A percentile compares a stretch with the other conserved stretches of the same genome.
These are phyloP conservation scores for Sitta carolinensis DNA, from an alignment of 2,797 vertebrate species.

Conservation along the genomic window DNA sequence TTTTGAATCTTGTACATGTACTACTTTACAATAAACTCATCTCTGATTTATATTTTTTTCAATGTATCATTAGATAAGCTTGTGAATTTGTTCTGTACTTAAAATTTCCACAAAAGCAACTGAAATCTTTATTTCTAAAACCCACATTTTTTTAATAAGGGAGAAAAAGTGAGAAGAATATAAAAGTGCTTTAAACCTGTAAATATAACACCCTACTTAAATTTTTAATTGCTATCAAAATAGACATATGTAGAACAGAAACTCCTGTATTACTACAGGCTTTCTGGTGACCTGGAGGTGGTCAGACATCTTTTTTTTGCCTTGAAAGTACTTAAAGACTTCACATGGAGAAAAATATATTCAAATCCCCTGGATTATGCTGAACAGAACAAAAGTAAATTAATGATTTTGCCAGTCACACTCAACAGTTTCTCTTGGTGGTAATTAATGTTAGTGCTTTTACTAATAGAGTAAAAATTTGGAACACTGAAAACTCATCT, in stretches of 20 bases:
- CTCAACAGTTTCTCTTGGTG: neutral
- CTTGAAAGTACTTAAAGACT: neutral
- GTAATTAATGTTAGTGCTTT: neutral
- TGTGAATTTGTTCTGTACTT: neutral
- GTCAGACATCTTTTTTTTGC: neutral
- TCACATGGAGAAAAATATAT: neutral
- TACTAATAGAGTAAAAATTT: neutral
- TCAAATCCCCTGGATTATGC: neutral
- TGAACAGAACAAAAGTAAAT: neutral
- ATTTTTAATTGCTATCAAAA: neutral
- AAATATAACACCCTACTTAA: neutral
- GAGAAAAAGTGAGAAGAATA: neutral
- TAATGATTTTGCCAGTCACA: neutral
- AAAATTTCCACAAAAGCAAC: neutral
- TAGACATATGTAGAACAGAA: neutral
- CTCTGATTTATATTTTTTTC: neutral
- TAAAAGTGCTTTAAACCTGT: neutral
- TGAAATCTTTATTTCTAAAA: neutral
- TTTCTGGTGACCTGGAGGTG: neutral
- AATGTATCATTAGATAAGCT: neutral
- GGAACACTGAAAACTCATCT: neutral
- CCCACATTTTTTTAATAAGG: accelerated
- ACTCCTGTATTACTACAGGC: neutral
- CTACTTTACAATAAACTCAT: neutral
- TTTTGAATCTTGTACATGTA: neutral